Percentiles rank a stretch among this genome's conserved stretches.
Evolutionary conservation across 2,797 vertebrate genomes (phyloP).

Genomic region (Coranthus polyacanthus): DNA sequence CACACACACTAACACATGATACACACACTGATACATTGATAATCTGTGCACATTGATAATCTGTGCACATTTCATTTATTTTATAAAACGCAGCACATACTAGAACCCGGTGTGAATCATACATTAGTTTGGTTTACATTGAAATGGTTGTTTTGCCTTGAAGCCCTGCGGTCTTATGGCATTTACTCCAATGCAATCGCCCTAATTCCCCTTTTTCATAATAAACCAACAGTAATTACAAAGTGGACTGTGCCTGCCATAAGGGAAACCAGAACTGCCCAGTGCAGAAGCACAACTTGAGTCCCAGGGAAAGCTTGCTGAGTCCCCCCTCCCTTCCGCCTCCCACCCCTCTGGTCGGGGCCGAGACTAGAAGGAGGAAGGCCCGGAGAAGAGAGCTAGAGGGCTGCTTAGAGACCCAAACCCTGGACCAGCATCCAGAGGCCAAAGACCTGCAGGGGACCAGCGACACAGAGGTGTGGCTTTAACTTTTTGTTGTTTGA

Average conservation of each 20-base stretch:
- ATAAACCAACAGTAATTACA: slow-evolving; percentile 92
- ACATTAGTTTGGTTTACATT: no score
- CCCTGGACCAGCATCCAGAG: slow-evolving; percentile 82
- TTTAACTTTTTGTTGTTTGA: no score
- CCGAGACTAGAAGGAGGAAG: slow-evolving; percentile 94
- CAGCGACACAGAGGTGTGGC: slow-evolving; percentile 91
- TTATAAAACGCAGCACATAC: no score
- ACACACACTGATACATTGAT: no score
- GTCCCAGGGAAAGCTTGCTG: slow-evolving; percentile 87
- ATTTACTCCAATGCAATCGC: no score
- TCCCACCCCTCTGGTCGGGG: slow-evolving; percentile 87
- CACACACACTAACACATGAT: no score
- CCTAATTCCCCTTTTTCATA: slow-evolving; percentile 42
- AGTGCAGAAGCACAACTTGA: slow-evolving; percentile 96
- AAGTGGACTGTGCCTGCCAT: slow-evolving; percentile 99
- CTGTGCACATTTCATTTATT: no score
- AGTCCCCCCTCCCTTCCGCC: slow-evolving; percentile 85
- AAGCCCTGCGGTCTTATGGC: neutral
- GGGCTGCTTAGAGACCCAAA: slow-evolving; percentile 85
- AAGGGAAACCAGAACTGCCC: slow-evolving; percentile 98
- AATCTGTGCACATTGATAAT: no score
- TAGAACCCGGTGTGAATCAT: no score
- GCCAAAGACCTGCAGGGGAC: slow-evolving; percentile 82
- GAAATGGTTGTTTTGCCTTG: neutral
- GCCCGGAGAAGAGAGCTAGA: slow-evolving; percentile 93